Evolutionary conservation across 1,140 invertebrate genomes (phyloP), one percentile per base, ranked within the genome.

Genomic region (Hylaeus volcanicus): DNA sequence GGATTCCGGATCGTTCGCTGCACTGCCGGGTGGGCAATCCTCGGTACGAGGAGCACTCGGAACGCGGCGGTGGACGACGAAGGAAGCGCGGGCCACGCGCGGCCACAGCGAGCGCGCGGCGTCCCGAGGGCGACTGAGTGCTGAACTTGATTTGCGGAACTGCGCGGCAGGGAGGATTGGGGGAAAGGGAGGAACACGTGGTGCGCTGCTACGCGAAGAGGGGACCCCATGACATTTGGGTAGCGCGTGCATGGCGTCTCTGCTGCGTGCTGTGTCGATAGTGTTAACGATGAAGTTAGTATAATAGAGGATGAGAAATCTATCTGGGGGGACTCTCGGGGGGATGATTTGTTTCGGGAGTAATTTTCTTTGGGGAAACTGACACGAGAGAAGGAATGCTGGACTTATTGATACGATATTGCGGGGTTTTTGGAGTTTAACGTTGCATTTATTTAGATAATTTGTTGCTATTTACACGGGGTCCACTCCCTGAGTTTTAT

Each of bases 121-220:
- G 73, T 85, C 81, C 58, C 71, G 81, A 83, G 58, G 71, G 66
- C 83, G 45, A 88, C 86, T 88, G 86, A 80, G 82, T 53, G 15
- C n/a, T 69, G 69, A 71, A 82, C 69, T 77, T 51, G 74, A 85
- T 85, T 76, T 58, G 71, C 75, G 61, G 56, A 79, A 66, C 60
- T 66, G 74, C 41, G 66, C 51, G 48, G 61, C 55, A 61, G 61
- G 66, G 66, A 71, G 63, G 53, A 84, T 70, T 41, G 56, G 72
- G 61, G 56, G 73, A 77, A 69, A 74, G 81, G 69, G 48, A 69
- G 72, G 71, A 82, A 82, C 81, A 82, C 76, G 76, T 82, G 81
- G 68, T 82, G 68, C 11, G 39, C 0, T 53, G 39, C 43, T 69
- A 12, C 39, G 43, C 48, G 45, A 78, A 82, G 75, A 74, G 76